Evolutionary conservation across 2,797 vertebrate genomes (phyloP), one percentile per base, ranked within the genome.

Genomic region (Fringilla coelebs): DNA sequence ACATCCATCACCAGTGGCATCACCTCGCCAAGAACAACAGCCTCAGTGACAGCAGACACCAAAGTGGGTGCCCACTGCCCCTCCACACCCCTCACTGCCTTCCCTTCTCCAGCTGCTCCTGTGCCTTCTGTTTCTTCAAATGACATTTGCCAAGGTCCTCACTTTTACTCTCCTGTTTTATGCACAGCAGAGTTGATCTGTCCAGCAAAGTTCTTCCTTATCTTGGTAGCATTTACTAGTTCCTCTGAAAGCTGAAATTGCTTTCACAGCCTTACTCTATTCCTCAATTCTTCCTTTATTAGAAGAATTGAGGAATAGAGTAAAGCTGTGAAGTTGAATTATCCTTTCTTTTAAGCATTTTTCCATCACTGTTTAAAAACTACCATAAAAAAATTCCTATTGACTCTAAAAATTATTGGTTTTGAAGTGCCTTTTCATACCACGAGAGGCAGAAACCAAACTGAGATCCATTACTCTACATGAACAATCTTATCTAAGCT

Each of bases 131-230:
- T 63, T 84, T 68, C 72, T 93, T 85, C 43, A 45, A 55, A 70
- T 55, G 41, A 68, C 49, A 57, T 89, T 91, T 88, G 26, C 45
- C 70, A 89, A 87, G 74, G 93, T 93, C 71, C 57, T 66, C 68
- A 58, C 74, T 91, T 96, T 85, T 93, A 85, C 75, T 54, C 2
- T 34, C 12, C n/a, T 24, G 7, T 91, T 89, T 68, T 58, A 88
- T 60, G 84, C 17, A 92, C 73, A 96, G 74, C 77, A 88, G 94
- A 97, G 96, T 97, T 96, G 93, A 93, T 88, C 94, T 95, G 93
- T 87, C 67, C 78, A 49, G 93, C 52, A 94, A 98, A 98, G 97
- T 98, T 98, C 94, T 91, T 89, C 83, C 54, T 81, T 79, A 78
- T 89, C 71, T 96, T 93, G 88, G 34, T n/a, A 81, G 45, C 82